Conservation (phyloP, 2,113 vertebrate genomes). For the Cryptomyrus ogoouensis region DNA sequence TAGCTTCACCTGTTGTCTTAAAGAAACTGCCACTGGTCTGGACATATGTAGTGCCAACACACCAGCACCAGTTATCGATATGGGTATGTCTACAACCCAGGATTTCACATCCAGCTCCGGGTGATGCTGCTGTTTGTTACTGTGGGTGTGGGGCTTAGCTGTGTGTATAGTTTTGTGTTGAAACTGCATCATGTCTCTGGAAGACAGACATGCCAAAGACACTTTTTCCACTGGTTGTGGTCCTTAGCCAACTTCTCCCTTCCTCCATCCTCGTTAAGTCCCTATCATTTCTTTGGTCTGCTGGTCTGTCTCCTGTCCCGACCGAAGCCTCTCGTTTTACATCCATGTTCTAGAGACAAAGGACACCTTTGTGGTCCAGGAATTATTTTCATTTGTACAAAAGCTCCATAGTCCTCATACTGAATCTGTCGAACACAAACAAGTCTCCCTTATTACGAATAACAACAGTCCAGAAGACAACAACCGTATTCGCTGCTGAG, state of each 20-base stretch:
- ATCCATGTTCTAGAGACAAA: conserved; percentile 12
- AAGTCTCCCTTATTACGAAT: neutral
- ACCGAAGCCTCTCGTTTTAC: conserved; percentile 15
- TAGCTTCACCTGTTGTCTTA: neutral
- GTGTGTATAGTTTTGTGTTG: neutral
- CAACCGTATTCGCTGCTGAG: neutral
- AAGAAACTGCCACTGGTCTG: neutral
- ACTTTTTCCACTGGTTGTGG: neutral
- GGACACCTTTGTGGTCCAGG: conserved; percentile 18
- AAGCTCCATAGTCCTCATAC: conserved; percentile 11
- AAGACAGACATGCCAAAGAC: neutral
- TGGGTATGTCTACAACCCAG: neutral
- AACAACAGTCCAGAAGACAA: neutral
- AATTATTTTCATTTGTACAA: conserved; percentile 10
- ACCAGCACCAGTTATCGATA: neutral
- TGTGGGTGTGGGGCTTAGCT: neutral
- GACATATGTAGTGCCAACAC: neutral
- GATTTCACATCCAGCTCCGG: neutral
- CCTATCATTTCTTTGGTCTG: neutral
- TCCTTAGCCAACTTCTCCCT: neutral
- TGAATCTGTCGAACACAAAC: neutral
- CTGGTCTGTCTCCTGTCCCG: neutral
- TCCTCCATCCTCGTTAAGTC: neutral
- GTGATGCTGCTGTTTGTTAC: neutral
- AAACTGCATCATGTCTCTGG: neutral